These are phyloP conservation scores for Macrocentrus cingulum DNA, from an alignment of 1,140 invertebrate genomes.

Conservation along the genomic window DNA sequence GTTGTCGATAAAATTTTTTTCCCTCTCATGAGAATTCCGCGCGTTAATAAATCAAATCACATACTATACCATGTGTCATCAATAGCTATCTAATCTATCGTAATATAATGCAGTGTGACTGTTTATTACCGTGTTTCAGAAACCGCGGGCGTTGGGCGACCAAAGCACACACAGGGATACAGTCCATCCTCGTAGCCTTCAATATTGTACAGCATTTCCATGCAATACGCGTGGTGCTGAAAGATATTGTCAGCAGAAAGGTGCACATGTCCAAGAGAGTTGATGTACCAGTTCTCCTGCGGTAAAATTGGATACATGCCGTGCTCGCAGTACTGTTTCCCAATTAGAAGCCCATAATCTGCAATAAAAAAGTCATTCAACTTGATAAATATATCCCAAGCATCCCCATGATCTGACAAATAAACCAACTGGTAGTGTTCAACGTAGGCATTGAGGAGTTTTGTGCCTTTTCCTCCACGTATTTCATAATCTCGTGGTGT, in stretches of 20 bases:
- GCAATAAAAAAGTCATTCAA: conserved; percentile 4
- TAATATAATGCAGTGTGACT: too few species aligned
- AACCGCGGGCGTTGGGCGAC: not conserved
- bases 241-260: not conserved
- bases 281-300: conserved; percentile 23
- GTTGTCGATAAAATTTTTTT: too few species aligned
- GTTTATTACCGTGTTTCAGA: not conserved
- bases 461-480: not conserved
- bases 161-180: conserved; percentile 15
- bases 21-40: too few species aligned
- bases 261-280: conserved; percentile 24
- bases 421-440: conserved; percentile 2
- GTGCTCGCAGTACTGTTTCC: conserved; percentile 23
- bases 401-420: too few species aligned
- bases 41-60: too few species aligned
- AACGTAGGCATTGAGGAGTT: not conserved
- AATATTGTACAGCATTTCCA: conserved; percentile 25
- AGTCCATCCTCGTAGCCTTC: conserved; percentile 12
- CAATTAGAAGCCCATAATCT: conserved; percentile 39
- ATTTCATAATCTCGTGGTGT: not conserved
- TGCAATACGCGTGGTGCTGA: conserved; percentile 28
- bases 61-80: too few species aligned
- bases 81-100: too few species aligned
- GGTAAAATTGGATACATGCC: conserved; percentile 21
- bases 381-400: too few species aligned